Base-by-base conservation (phyloP, 92 coral and sea anemone genomes). In the Phenganax marumi region DNA sequence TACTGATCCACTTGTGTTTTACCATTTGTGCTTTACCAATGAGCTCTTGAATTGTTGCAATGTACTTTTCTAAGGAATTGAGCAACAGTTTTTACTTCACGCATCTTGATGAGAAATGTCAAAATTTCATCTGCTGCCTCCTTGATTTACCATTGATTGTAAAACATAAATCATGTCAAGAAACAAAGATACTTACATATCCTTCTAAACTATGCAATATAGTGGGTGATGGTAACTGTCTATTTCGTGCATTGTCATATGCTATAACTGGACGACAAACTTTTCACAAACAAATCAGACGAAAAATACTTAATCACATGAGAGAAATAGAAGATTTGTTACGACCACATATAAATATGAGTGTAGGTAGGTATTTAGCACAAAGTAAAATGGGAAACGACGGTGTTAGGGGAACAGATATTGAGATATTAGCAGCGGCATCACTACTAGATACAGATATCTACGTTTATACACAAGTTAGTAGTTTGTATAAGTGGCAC, bases 371-470 rank as follows among this genome's bases (percentile, higher is more conserved):
- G 69, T 86, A 89, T 55, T 77, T 89, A 82, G 86, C 73, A 70
- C 81, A 49, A 33, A 83, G 75, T 87, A 66, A 83, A 76, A 86
- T 89, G 92, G 66, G 43, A 51, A 64, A 54, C 46, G 85, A 86
- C 50, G 82, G 82, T 79, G 90, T 88, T 78, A 87, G 92, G 92
- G 90, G 92, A 76, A 79, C 92, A 71, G 90, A 90, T 80, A 65
- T 90, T 74, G 90, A 90, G 84, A 70, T 90, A 68, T 66, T 90
- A 53, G 80, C 90, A 49, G 92, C 90, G 24, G 75, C 88, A 52
- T 83, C 63, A 49, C 56, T 87, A 63, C 46, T 87, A 49, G 21
- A 80, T 50, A 76, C 87, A 43, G 90, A 87, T 47, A 79, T 87
- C 52, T 87, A 72, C 84, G 88, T 84, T n/a, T 87, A 83, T 73